phyloP scores from a whole-genome alignment of 2,888 invertebrate species.

The Orchesellides sinensis region DNA sequence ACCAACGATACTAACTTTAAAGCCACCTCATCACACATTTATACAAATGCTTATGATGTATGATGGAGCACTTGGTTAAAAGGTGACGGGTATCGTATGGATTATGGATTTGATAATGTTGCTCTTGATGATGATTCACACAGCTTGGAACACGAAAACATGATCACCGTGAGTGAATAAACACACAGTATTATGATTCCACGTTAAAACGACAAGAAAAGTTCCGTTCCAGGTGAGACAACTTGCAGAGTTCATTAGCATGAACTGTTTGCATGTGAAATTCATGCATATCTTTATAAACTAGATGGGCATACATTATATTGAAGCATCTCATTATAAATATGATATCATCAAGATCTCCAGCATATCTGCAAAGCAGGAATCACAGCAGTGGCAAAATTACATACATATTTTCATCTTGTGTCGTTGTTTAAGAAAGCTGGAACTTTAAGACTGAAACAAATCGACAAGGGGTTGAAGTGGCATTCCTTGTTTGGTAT shows the following conservation, averaged over 20 bases:
- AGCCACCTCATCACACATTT: conserved; percentile 6
- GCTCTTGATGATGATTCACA: conserved; percentile 8
- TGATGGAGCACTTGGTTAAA: too few species aligned
- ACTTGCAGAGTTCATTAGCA: conserved; percentile 46
- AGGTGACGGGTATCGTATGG: conserved; percentile 42
- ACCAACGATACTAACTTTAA: conserved; percentile 8
- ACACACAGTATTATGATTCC: background rate
- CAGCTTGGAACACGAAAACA: too few species aligned
- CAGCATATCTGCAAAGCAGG: conserved; percentile 61
- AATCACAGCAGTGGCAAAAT: conserved; percentile 46
- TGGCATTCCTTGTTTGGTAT: too few species aligned
- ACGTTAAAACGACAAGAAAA: background rate
- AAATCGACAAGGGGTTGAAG: background rate
- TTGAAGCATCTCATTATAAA: conserved; percentile 47
- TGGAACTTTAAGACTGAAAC: too few species aligned
- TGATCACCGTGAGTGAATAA: background rate
- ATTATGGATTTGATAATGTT: conserved; percentile 45
- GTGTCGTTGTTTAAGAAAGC: background rate
- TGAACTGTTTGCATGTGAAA: conserved; percentile 44
- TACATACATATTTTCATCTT: conserved; percentile 1
- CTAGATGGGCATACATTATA: too few species aligned
- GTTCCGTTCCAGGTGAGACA: conserved; percentile 57
- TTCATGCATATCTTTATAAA: conserved; percentile 35
- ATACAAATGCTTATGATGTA: background rate
- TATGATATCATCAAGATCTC: conserved; percentile 33